These are phyloP conservation scores for Shinisaurus crocodilurus DNA, from an alignment of 2,113 vertebrate genomes.

Conservation along the genomic window DNA sequence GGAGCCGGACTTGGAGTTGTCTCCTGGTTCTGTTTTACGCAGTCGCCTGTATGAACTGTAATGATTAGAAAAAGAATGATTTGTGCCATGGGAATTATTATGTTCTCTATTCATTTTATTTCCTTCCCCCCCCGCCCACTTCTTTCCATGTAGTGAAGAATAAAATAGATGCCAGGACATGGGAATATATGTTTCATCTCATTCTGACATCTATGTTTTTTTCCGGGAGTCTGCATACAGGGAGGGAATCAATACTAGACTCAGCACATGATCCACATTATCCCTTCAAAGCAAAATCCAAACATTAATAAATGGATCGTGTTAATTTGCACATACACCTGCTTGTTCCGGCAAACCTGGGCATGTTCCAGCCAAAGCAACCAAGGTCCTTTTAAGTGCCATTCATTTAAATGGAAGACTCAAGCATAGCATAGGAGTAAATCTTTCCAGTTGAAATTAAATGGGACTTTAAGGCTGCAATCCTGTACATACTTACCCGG, in stretches of 20 bases:
- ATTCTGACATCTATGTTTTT: neutral
- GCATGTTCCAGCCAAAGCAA: no score
- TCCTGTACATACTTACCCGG: no score
- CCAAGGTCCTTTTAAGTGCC: no score
- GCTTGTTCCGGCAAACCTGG: neutral
- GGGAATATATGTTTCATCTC: no score
- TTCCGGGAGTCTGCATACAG: no score
- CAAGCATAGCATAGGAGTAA: no score
- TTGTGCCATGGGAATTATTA: neutral
- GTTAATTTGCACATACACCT: neutral
- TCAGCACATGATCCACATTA: neutral
- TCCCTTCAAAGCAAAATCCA: neutral
- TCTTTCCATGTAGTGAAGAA: neutral
- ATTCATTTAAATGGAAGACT: no score
- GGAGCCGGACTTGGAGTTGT: no score
- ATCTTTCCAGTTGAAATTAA: no score
- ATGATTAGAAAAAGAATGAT: neutral
- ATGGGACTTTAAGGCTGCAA: no score
- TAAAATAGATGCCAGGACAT: neutral
- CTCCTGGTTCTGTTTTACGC: no score
- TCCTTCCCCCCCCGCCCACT: neutral
- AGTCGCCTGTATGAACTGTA: neutral
- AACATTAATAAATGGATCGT: neutral
- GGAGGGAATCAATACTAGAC: neutral
- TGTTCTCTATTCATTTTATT: neutral